These are phyloP conservation scores for Ectropis grisescens DNA, from an alignment of 1,140 invertebrate species.

Conservation along the genomic window DNA sequence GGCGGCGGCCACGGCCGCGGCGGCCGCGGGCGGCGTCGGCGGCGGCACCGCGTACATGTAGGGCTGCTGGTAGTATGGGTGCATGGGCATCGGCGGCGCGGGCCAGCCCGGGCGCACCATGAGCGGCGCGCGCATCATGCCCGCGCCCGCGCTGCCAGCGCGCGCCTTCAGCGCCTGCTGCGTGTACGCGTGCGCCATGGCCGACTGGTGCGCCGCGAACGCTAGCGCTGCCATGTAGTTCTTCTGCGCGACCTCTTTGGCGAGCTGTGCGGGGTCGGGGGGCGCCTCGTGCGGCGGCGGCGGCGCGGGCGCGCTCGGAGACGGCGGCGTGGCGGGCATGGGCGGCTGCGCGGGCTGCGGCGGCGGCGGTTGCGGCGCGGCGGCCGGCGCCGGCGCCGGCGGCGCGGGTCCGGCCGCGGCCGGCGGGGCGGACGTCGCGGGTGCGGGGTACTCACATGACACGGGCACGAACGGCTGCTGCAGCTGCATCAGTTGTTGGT, in stretches of 20 bases:
- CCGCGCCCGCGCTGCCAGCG: no score
- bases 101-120: conserved; percentile 52
- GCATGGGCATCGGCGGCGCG: conserved; percentile 50
- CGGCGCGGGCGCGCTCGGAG: conserved; percentile 51
- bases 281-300: no score
- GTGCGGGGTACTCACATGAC: conserved; percentile 92
- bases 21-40: conserved; percentile 68
- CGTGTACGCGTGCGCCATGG: conserved; percentile 77
- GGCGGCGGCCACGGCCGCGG: conserved; percentile 57
- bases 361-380: conserved; percentile 24
- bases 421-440: conserved; percentile 92
- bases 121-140: conserved; percentile 44
- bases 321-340: conserved; percentile 5
- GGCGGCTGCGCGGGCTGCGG: conserved; percentile 43
- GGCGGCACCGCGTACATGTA: conserved; percentile 73
- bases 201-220: conserved; percentile 52
- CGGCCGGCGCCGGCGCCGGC: conserved; percentile 71
- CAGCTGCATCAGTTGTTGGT: conserved; percentile 95
- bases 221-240: conserved; percentile 75
- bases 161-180: conserved; percentile 79
- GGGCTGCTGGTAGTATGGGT: conserved; percentile 61
- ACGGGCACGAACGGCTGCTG: conserved; percentile 94
- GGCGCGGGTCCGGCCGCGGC: conserved; percentile 91
- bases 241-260: conserved; percentile 84
- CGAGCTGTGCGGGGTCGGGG: conserved; percentile 68